A percentile compares a stretch with the other conserved stretches of the same genome.
Conservation (phyloP, 2,113 vertebrate genomes). For the Chinchilla lanigera region DNA sequence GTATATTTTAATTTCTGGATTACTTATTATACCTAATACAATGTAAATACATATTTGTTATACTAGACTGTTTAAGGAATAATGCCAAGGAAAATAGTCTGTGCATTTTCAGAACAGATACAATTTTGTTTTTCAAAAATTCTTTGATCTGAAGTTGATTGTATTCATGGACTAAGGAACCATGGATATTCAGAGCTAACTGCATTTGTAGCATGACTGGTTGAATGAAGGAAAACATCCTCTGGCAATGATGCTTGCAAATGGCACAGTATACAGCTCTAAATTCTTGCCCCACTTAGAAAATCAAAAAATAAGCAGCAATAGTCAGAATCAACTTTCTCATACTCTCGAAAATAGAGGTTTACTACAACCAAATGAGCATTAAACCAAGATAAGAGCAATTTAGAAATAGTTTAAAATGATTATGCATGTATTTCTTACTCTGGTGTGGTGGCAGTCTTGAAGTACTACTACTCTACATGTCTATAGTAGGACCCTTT, state of each 20-base stretch:
- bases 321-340: background rate
- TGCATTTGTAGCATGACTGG: background rate
- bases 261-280: background rate
- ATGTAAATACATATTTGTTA: background rate
- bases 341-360: background rate
- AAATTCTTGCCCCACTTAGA: background rate
- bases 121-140: background rate
- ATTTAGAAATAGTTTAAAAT: background rate
- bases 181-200: background rate
- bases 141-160: background rate
- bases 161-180: background rate
- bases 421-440: background rate
- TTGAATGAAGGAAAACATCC: background rate
- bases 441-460: background rate
- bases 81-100: background rate
- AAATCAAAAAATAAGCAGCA: background rate
- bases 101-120: background rate
- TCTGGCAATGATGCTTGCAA: background rate
- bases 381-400: background rate
- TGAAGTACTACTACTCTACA: background rate
- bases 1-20: background rate
- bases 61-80: background rate
- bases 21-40: background rate
- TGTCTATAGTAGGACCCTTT: background rate
- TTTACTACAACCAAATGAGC: background rate